Conservation (phyloP, 1,140 invertebrate genomes). For the Thaumatotibia leucotreta region DNA sequence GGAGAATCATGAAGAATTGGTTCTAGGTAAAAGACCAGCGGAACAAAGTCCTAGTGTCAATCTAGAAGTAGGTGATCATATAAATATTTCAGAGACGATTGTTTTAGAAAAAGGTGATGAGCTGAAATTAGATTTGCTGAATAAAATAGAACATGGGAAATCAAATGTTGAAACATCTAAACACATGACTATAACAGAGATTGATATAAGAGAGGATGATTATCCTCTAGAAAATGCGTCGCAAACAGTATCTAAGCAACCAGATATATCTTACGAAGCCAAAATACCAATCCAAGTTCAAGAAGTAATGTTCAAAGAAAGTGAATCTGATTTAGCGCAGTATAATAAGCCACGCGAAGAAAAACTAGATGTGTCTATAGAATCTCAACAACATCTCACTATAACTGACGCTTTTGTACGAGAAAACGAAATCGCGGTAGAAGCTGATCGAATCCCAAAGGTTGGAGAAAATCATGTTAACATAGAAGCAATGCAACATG, state of each 20-base stretch:
- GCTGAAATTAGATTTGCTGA: background rate
- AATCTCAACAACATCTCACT: constrained; percentile 47
- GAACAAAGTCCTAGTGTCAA: constrained; percentile 22
- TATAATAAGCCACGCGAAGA: constrained; percentile 23
- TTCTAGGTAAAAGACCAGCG: constrained; percentile 22
- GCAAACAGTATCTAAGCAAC: constrained; percentile 17
- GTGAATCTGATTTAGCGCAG: constrained; percentile 22
- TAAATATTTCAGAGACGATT: constrained; percentile 35
- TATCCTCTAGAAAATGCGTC: constrained; percentile 19
- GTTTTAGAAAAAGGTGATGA: background rate
- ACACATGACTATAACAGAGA: constrained; percentile 13
- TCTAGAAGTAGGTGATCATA: constrained; percentile 38
- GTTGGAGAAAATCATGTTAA: constrained; percentile 38
- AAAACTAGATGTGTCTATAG: constrained; percentile 29
- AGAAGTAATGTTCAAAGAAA: constrained; percentile 42
- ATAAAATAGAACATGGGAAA: constrained; percentile 4
- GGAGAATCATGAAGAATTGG: constrained; percentile 34
- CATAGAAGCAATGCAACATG: constrained; percentile 46
- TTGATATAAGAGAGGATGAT: constrained; percentile 41
- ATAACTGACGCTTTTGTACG: constrained; percentile 35
- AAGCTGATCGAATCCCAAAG: constrained; percentile 18
- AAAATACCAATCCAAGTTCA: constrained; percentile 38
- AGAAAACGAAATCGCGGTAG: constrained; percentile 43
- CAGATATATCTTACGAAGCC: constrained; percentile 28
- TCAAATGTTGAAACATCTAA: background rate